These are phyloP conservation scores for Rhincodon typus DNA, from an alignment of 2,797 vertebrate species.

Conservation along the genomic window DNA sequence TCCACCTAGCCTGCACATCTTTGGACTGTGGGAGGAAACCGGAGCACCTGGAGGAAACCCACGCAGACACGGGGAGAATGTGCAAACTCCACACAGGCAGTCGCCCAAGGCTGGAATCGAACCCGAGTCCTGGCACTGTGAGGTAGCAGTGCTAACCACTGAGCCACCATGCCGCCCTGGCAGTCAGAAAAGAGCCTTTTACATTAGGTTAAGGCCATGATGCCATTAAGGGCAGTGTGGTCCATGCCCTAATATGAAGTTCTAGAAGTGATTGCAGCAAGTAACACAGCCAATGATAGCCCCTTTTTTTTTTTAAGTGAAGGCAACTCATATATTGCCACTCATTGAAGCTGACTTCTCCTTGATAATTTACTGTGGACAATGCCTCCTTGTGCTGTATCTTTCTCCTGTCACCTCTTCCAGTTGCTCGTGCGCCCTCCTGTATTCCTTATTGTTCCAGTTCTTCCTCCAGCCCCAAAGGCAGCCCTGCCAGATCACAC, in stretches of 20 bases:
- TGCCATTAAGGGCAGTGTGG: background rate
- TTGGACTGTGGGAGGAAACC: too few species aligned
- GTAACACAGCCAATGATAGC: too few species aligned
- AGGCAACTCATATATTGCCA: background rate
- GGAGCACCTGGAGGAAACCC: too few species aligned
- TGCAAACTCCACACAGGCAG: too few species aligned
- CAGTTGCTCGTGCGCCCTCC: background rate
- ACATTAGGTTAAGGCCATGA: background rate
- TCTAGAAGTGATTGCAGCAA: background rate
- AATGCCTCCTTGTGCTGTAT: background rate
- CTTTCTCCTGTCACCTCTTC: background rate
- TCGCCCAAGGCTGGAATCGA: too few species aligned
- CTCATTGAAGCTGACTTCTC: background rate
- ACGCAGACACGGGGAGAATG: too few species aligned
- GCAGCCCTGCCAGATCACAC: background rate
- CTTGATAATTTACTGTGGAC: background rate
- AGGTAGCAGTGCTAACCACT: too few species aligned
- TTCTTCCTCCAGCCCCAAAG: background rate
- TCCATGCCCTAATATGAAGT: background rate
- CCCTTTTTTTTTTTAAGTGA: background rate
- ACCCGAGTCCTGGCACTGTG: too few species aligned
- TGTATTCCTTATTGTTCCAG: background rate
- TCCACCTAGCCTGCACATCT: too few species aligned
- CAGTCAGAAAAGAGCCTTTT: background rate
- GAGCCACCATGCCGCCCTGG: background rate